Base-by-base conservation (phyloP, 2,888 invertebrate genomes). In the Myopa testacea region DNA sequence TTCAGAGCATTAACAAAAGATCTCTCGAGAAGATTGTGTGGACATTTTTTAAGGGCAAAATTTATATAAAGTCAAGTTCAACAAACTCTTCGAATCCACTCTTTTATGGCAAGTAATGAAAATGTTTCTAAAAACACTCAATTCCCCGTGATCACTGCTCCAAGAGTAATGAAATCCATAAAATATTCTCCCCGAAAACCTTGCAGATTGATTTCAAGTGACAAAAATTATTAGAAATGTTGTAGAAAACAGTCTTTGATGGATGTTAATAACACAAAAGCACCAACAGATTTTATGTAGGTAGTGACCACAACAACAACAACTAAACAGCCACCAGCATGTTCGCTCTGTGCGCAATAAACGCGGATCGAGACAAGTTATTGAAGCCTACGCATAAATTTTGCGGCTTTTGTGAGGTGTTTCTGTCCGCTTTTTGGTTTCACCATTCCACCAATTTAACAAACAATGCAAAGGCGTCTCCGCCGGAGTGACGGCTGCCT, bases 381-480 rank as follows among this genome's bases (percentile, higher is more conserved):
- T 12, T 65, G 37, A 65, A 14, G 37, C 65, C 65, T 38, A 65
- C 65, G 65, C 65, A 65, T 65, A 65, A 34, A 38, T 65, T 62
- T 65, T 65, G 65, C 34, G 34, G 37, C 6, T 65, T 65, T 34
- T n/a, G 52, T 8, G 62, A 34, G 62, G 7, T 50, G 67, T 55
- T 45, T 45, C 4, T 45, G 45, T 45, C 45, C 7, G 45, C 10
- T 45, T 10, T 45, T 26, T 26, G 26, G 26, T 40, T 50, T 67
- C 55, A 55, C 52, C 50, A 75, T 38, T 78, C 79, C 75, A 73
- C 72, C 77, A 81, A 81, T 80, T 80, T 78, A 73, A 75, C 77
- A 73, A 78, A 80, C 79, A 81, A 78, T 80, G 81, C 82, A 81
- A 80, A 80, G 81, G 81, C 81, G 82, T 79, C 76, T 67, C 75